phyloP scores from a whole-genome alignment of 2,113 vertebrate species.

The Lucifuga dentata region DNA sequence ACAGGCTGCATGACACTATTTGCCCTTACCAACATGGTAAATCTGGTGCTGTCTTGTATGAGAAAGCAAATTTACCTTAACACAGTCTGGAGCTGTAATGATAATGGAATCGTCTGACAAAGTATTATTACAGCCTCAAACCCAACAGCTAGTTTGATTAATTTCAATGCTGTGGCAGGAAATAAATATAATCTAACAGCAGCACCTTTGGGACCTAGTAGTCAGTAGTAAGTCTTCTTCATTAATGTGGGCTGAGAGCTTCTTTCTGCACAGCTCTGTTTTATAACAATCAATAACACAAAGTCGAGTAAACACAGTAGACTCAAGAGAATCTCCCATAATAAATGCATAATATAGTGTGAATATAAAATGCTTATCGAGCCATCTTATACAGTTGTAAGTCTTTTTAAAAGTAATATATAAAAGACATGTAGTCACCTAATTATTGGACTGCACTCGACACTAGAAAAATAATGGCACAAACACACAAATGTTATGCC shows the following conservation, averaged over 20 bases:
- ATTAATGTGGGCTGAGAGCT: not conserved
- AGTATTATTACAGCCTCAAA: no score
- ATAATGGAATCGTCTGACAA: no score
- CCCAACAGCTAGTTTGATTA: no score
- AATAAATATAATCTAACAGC: slow-evolving; percentile 5
- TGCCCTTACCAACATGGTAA: no score
- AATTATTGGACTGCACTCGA: slow-evolving; percentile 31
- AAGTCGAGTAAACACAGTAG: slow-evolving; percentile 1
- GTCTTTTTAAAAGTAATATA: slow-evolving; percentile 40
- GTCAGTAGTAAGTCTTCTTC: not conserved
- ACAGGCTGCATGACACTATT: no score
- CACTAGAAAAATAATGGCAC: slow-evolving; percentile 6
- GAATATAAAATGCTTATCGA: slow-evolving; percentile 10
- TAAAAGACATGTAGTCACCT: slow-evolving; percentile 20
- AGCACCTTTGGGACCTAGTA: not conserved
- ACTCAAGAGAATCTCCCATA: not conserved
- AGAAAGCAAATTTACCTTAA: no score
- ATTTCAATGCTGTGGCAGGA: not conserved
- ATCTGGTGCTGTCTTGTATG: no score
- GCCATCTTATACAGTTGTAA: slow-evolving; percentile 9
- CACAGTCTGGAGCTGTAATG: no score
- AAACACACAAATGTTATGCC: slow-evolving; percentile 2
- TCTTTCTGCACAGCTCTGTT: not conserved
- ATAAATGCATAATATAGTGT: not conserved
- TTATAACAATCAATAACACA: not conserved